These are phyloP conservation scores for Cygnus buccinator DNA, from an alignment of 2,113 vertebrate genomes.

Conservation along the genomic window DNA sequence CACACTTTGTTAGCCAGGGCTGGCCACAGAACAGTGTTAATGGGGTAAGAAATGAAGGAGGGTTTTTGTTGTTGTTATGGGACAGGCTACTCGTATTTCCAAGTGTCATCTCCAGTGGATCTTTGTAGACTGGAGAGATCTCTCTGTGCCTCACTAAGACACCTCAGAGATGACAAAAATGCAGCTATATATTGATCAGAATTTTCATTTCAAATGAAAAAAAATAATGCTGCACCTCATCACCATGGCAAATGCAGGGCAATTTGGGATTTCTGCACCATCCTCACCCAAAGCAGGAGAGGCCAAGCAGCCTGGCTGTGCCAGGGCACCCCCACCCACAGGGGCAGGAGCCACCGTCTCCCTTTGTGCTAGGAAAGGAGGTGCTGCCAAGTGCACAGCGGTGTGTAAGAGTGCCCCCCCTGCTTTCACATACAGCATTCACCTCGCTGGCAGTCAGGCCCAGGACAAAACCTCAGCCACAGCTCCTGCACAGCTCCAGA, in stretches of 20 bases:
- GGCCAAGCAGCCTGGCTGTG: fast-evolving
- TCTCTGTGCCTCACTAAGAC: background rate
- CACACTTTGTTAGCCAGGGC: background rate
- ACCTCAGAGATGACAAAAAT: background rate
- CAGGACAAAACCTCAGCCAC: fast-evolving
- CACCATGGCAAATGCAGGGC: fast-evolving
- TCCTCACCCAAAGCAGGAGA: background rate
- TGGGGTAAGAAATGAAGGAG: background rate
- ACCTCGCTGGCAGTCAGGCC: background rate
- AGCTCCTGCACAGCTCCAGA: background rate
- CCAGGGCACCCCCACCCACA: background rate
- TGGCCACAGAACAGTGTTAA: background rate
- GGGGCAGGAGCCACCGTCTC: background rate
- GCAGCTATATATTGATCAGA: background rate
- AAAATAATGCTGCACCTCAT: background rate
- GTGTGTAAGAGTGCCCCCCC: fast-evolving
- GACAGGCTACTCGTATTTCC: background rate
- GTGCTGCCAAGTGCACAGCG: background rate
- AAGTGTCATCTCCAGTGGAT: background rate
- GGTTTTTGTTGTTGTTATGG: background rate
- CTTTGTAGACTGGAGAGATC: background rate
- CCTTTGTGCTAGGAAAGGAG: background rate
- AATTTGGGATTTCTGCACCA: background rate
- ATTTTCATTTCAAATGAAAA: background rate
- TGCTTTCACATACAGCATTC: background rate